Evolutionary conservation across 2,888 invertebrate species (phyloP), one percentile per base, ranked within the genome.

Genomic region (Nomada lathburiana): DNA sequence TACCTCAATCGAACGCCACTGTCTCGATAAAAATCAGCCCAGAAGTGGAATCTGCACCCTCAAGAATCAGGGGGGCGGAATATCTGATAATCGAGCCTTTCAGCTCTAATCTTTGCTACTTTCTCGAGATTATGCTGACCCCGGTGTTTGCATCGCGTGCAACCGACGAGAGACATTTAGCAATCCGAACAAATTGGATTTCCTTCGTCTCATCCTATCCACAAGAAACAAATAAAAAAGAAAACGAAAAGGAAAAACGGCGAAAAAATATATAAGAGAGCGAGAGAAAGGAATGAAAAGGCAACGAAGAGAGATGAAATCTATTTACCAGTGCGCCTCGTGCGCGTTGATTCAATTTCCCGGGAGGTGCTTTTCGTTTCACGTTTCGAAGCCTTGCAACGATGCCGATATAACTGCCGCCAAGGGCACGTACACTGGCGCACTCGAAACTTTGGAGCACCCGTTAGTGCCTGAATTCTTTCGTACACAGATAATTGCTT

Each of bases 281-380:
- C 26, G 23, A 13, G 55, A 55, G 55, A 60, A 65, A 53, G 36
- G n/a, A 20, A 23, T 2, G 18, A 47, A n/a, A 29, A 50, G 3
- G 36, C 13, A 18, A 47, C 42, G 29, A 44, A 68, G 55, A 57
- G 59, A 52, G 74, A 81, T 75, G 82, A 84, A 80, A 86, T 86
- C 86, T 86, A 86, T 86, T 84, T 86, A 84, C 67, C 76, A 70
- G 84, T 29, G 80, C 64, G 77, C 60, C 3, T 23, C 10, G 67
- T 44, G 82, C 75, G 83, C 86, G 75, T 80, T 86, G 86, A 86
- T 86, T 83, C 86, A 86, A 86, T 86, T 86, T 86, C 80, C 86
- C 78, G 77, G 65, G 82, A 69, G 86, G 82, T 78, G 82, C 75
- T 84, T 69, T 84, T 80, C 84, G 80, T 84, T 86, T 82, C 77